Evolutionary conservation across 2,113 vertebrate species (phyloP).

Genomic region (Periophthalmus modestus): DNA sequence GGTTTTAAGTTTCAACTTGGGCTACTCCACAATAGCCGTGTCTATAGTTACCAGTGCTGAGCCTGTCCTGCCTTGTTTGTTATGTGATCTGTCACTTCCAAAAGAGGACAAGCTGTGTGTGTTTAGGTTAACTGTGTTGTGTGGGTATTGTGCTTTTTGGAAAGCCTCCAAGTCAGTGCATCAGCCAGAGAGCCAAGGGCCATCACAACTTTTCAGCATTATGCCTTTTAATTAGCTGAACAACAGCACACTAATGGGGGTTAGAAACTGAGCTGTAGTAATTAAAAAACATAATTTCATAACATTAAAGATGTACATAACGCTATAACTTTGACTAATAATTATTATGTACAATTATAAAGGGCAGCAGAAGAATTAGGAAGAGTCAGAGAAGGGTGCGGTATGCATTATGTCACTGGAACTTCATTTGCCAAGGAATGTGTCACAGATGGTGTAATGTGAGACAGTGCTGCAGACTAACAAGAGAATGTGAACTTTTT

Average conservation of each 20-base stretch:
- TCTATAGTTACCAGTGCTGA: conserved; percentile 23
- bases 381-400: conserved; percentile 20
- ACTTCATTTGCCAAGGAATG: conserved; percentile 27
- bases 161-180: conserved; percentile 18
- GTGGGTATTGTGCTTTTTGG: conserved; percentile 10
- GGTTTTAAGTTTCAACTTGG: conserved; percentile 48
- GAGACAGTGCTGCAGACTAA: not conserved
- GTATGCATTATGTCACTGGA: conserved; percentile 10
- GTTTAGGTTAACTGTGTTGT: conserved; percentile 19
- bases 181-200: conserved; percentile 16
- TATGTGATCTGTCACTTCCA: conserved; percentile 43
- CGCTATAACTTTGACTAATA: not conserved
- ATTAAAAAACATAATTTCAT: not conserved
- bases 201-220: not conserved
- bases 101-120: conserved; percentile 35
- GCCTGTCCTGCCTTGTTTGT: conserved; percentile 26
- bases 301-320: not conserved
- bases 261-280: not conserved
- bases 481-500: not conserved
- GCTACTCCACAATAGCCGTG: conserved; percentile 24
- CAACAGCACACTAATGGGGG: not conserved
- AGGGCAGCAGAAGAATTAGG: not conserved
- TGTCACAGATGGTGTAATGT: conserved; percentile 23
- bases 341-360: not conserved
- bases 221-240: not conserved